Conservation (phyloP, 1,140 invertebrate species). For the Triops longicaudatus region DNA sequence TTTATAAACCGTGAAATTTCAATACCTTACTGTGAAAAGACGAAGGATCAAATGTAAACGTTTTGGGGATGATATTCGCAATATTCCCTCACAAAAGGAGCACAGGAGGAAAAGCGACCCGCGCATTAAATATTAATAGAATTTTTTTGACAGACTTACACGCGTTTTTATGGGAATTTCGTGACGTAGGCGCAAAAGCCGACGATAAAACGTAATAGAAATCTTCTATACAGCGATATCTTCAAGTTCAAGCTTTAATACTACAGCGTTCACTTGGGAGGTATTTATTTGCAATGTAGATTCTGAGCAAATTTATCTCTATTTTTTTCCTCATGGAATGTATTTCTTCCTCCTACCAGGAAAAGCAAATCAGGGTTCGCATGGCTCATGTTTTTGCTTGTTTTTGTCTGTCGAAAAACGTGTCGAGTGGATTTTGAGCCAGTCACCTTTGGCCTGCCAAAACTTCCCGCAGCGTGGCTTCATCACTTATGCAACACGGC, state of each 20-base stretch:
- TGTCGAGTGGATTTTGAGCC: constrained; percentile 14
- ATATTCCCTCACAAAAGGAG: too few species aligned
- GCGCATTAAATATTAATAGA: too few species aligned
- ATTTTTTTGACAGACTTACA: too few species aligned
- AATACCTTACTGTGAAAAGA: too few species aligned
- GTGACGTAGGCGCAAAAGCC: not conserved
- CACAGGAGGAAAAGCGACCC: too few species aligned
- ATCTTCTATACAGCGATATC: not conserved
- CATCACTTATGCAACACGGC: constrained; percentile 7
- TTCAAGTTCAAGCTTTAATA: not conserved
- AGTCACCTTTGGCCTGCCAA: constrained; percentile 14
- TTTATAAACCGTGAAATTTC: too few species aligned
- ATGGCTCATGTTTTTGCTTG: not conserved
- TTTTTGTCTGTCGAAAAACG: constrained; percentile 1
- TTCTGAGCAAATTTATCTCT: not conserved
- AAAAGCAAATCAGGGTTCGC: not conserved
- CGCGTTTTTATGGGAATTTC: too few species aligned
- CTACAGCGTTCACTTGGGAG: not conserved
- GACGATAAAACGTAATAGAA: not conserved
- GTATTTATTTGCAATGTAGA: constrained; percentile 9
- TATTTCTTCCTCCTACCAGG: not conserved
- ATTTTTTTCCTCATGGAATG: not conserved
- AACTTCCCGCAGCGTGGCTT: not conserved
- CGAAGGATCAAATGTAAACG: too few species aligned
- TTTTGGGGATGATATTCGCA: too few species aligned